Conservation (phyloP, 1,140 invertebrate genomes). For the Eupristina koningsbergeri region DNA sequence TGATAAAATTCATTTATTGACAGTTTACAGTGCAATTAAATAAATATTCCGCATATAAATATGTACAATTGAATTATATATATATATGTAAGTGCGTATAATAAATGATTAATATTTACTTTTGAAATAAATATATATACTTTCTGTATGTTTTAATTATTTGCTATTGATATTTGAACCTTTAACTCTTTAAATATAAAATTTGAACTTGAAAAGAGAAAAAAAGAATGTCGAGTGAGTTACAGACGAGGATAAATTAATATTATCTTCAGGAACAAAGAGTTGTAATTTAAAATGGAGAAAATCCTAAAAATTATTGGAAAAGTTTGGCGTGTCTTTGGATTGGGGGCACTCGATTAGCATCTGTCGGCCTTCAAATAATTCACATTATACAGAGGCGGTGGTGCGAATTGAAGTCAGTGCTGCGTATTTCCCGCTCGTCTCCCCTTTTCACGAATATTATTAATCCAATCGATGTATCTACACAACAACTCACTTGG, state of each 20-base stretch:
- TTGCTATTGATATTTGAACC: too few relatives aligned
- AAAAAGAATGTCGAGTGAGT: neutral
- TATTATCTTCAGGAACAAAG: neutral
- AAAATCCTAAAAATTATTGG: neutral
- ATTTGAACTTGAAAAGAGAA: neutral
- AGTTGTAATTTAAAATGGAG: neutral
- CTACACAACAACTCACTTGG: neutral
- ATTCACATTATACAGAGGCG: conserved; percentile 38
- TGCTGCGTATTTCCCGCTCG: conserved; percentile 42
- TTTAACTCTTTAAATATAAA: too few relatives aligned
- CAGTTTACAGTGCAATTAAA: too few relatives aligned
- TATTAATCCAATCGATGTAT: conserved; percentile 27
- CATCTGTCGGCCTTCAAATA: conserved; percentile 45
- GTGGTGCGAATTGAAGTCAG: conserved; percentile 39
- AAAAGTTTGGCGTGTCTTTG: neutral
- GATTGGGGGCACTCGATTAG: conserved; percentile 30
- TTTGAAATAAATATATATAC: too few relatives aligned
- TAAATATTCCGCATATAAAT: too few relatives aligned
- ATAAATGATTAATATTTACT: too few relatives aligned
- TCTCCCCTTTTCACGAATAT: conserved; percentile 21
- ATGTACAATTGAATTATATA: too few relatives aligned
- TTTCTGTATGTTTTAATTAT: too few relatives aligned
- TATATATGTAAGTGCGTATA: too few relatives aligned
- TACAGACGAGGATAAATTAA: neutral
- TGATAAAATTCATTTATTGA: too few relatives aligned